Percentiles rank a stretch among this genome's conserved stretches.
Evolutionary conservation across 2,888 invertebrate genomes (phyloP).

Genomic region (Pheosia gnoma): DNA sequence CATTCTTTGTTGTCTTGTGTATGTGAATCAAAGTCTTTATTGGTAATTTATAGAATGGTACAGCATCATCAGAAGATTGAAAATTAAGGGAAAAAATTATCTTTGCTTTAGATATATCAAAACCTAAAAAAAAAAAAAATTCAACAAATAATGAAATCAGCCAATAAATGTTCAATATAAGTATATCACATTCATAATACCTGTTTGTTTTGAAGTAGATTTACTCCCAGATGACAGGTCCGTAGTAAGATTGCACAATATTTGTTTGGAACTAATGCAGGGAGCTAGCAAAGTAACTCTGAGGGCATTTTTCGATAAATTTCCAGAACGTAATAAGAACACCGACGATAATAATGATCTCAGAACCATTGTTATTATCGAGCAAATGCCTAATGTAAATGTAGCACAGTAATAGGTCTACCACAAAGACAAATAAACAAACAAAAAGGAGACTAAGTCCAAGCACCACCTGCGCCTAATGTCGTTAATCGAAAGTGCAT

Average conservation of each 20-base stretch:
- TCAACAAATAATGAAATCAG: no score
- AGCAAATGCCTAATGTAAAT: neutral
- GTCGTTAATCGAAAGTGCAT: no score
- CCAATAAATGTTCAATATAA: no score
- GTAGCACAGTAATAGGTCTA: no score
- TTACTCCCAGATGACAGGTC: neutral
- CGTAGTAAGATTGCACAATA: neutral
- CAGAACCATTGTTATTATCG: conserved; percentile 20
- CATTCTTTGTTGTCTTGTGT: conserved; percentile 63
- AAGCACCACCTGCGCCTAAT: no score
- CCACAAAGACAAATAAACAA: no score
- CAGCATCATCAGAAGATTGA: conserved; percentile 74
- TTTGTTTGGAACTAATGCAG: neutral
- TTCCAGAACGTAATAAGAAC: conserved; percentile 13
- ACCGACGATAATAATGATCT: conserved; percentile 19
- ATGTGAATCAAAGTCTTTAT: conserved; percentile 60
- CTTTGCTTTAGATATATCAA: conserved; percentile 57
- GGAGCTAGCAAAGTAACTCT: neutral
- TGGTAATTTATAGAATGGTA: conserved; percentile 79
- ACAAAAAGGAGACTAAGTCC: no score
- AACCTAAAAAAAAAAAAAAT: conserved; percentile 38
- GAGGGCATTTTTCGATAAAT: conserved; percentile 4
- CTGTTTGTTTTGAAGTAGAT: conserved; percentile 16
- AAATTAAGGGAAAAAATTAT: conserved; percentile 71
- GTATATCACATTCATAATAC: neutral